These are phyloP conservation scores for Bombylius major DNA, from an alignment of 2,888 invertebrate species.

Conservation along the genomic window DNA sequence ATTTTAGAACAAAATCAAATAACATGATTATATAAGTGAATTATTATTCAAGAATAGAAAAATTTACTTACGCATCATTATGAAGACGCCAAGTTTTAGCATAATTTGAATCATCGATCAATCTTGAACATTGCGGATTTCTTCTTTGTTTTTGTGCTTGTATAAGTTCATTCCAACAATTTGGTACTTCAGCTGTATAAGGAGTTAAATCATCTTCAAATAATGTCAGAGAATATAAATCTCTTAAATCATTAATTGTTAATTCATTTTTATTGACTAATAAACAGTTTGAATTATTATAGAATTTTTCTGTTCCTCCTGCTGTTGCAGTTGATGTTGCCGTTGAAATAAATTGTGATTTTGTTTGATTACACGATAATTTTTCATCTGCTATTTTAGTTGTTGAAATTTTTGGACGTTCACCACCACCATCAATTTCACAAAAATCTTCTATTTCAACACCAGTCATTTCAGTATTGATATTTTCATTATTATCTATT, in stretches of 20 bases:
- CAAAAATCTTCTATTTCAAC: background rate
- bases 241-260: constrained; percentile 47
- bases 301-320: constrained; percentile 12
- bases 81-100: constrained; percentile 82
- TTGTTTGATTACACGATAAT: background rate
- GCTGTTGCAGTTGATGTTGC: constrained; percentile 20
- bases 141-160: constrained; percentile 82
- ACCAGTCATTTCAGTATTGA: constrained; percentile 9
- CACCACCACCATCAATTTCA: constrained; percentile 1
- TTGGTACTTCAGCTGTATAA: constrained; percentile 80
- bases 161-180: constrained; percentile 88
- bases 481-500: constrained; percentile 48
- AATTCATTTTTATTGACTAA: constrained; percentile 48
- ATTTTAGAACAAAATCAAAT: too few species aligned
- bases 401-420: background rate
- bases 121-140: constrained; percentile 64
- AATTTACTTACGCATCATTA: constrained; percentile 54
- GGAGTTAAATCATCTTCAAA: constrained; percentile 49
- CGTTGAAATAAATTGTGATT: background rate
- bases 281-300: constrained; percentile 21
- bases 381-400: background rate
- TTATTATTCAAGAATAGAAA: background rate
- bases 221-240: constrained; percentile 60
- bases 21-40: too few species aligned
- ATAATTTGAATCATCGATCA: constrained; percentile 52